Conservation (phyloP, 2,113 vertebrate genomes). For the Trochalopteron elliotii region DNA sequence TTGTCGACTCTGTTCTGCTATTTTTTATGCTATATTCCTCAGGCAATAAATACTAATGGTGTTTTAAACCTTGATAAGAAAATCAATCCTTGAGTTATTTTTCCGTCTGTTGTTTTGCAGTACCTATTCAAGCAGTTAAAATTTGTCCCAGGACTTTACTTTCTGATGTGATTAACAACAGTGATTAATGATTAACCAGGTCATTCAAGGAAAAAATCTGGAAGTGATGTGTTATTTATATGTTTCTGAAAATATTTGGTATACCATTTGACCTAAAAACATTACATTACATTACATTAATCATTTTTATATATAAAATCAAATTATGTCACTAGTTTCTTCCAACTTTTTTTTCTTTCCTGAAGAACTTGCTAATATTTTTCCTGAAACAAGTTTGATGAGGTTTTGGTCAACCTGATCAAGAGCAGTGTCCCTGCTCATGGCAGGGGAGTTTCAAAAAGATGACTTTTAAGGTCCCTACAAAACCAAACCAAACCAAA, state of each 20-base stretch:
- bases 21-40: slow-evolving; percentile 27
- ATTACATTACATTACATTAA: background rate
- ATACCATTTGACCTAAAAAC: background rate
- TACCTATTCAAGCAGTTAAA: slow-evolving; percentile 63
- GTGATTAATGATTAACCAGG: slow-evolving; percentile 54
- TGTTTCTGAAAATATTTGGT: background rate
- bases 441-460: background rate
- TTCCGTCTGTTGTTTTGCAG: slow-evolving; percentile 41
- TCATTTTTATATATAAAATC: background rate
- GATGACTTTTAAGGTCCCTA: background rate
- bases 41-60: slow-evolving; percentile 76
- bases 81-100: slow-evolving; percentile 61
- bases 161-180: slow-evolving; percentile 50
- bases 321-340: background rate
- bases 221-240: background rate
- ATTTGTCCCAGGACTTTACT: slow-evolving; percentile 56
- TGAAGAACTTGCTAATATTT: background rate
- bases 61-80: slow-evolving; percentile 73
- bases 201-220: background rate
- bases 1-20: background rate
- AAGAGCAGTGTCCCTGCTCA: rapidly evolving
- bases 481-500: background rate
- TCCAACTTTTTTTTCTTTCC: background rate
- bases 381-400: background rate
- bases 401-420: background rate